Evolutionary conservation across 2,113 vertebrate species (phyloP), one percentile per base, ranked within the genome.

Genomic region (Amazona vittata): DNA sequence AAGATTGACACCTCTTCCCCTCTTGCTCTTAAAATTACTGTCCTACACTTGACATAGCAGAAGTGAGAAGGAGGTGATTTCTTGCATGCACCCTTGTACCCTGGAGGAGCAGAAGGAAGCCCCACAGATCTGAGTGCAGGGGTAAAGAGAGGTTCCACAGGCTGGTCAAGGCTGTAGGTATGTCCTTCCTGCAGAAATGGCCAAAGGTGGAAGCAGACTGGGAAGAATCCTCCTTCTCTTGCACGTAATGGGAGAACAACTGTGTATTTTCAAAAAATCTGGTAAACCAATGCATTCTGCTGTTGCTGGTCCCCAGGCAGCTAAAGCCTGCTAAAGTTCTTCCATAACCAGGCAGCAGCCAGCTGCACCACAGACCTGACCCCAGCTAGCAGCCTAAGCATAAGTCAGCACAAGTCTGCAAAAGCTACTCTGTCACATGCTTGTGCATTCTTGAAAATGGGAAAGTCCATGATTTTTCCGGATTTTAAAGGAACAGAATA

Each of bases 1-100:
- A 73, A 57, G 77, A 14, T 0, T 47, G 71, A 47, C 47, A 88
- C 39, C 43, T 83, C 75, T 67, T 88, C 55, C 70, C 13, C 2
- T 49, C 52, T 59, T 63, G 60, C 83, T 81, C 67, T 86, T 20
- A 15, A 4, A 93, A 85, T 67, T 5, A 8, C 62, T 22, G 49
- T 46, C 76, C 39, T 44, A 41, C 71, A 73, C 7, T 26, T 31
- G 43, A 78, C 87, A 95, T 82, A 70, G 84, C 74, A 83, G 6
- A 90, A 73, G 70, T 19, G 88, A 91, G 90, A 85, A 50, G 81
- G 43, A 93, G 69, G 17, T 75, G 90, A 87, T 46, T 41, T 57
- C 83, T 31, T 81, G 83, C 84, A 47, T 0, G 85, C 14, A 19
- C 37, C 53, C 73, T 29, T 43, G 33, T 53, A 55, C 43, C 65